These are phyloP conservation scores for Anhinga rufa DNA, from an alignment of 2,113 vertebrate genomes.

Conservation along the genomic window DNA sequence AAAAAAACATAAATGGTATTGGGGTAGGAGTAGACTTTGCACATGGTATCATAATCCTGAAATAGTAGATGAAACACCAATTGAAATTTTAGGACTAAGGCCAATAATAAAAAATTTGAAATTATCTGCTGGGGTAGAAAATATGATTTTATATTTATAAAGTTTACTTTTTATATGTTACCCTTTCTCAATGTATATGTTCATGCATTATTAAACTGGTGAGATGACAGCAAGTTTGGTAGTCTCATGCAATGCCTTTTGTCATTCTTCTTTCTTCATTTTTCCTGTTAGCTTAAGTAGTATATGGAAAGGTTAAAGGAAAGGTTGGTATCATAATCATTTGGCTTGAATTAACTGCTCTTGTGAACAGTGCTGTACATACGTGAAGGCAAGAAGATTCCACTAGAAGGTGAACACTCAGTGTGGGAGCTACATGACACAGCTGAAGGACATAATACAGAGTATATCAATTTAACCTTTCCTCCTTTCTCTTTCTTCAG, in stretches of 20 bases:
- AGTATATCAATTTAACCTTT: not conserved
- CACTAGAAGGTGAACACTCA: not conserved
- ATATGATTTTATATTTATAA: not conserved
- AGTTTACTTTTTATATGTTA: not conserved
- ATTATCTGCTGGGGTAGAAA: not conserved
- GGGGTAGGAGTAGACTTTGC: not conserved
- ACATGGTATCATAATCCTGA: not conserved
- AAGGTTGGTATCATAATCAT: rapidly evolving
- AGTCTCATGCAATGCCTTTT: not conserved
- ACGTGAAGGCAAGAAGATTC: not conserved
- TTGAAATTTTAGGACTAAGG: not conserved
- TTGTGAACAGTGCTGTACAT: not conserved
- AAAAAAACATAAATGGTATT: not conserved
- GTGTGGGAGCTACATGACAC: not conserved
- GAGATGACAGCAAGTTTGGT: not conserved
- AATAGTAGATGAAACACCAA: not conserved
- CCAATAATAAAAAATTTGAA: not conserved
- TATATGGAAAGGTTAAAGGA: not conserved
- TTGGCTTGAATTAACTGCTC: not conserved
- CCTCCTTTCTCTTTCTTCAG: not conserved
- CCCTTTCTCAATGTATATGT: not conserved
- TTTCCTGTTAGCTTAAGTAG: not conserved
- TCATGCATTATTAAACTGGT: not conserved
- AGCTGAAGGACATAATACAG: not conserved
- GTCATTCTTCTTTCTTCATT: not conserved